phyloP scores from a whole-genome alignment of 2,797 vertebrate genomes.

The Setipinna tenuifilis region DNA sequence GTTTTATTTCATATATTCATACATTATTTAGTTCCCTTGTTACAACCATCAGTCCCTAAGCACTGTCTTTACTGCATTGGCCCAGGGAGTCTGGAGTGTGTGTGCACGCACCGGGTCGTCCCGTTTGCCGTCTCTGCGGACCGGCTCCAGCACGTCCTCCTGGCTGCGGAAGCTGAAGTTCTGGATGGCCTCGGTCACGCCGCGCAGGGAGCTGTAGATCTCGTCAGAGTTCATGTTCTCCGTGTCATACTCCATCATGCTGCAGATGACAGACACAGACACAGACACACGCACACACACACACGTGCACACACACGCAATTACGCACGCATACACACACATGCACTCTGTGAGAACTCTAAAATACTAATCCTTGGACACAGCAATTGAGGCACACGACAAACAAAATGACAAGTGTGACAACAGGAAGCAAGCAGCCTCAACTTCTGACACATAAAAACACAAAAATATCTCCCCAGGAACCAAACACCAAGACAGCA shows the following conservation, averaged over 20 bases:
- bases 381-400: constrained; percentile 24
- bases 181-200: constrained; percentile 95
- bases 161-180: constrained; percentile 96
- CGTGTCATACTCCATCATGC: constrained; percentile 92
- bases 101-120: constrained; percentile 82
- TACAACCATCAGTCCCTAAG: no score
- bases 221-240: constrained; percentile 96
- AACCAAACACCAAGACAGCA: neutral
- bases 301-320: constrained; percentile 28
- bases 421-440: neutral
- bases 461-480: neutral
- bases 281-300: neutral
- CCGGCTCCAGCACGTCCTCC: constrained; percentile 88
- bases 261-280: constrained; percentile 55
- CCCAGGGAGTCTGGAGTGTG: no score
- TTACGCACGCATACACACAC: neutral
- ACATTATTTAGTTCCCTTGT: no score
- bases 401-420: neutral
- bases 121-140: constrained; percentile 85
- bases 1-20: no score
- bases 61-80: no score
- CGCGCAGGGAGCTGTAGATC: constrained; percentile 94
- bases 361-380: neutral
- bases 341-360: neutral
- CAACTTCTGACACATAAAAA: neutral